Percentiles rank a stretch among this genome's conserved stretches.
Evolutionary conservation across 2,888 invertebrate species (phyloP).

Genomic region (Elysia crispata): DNA sequence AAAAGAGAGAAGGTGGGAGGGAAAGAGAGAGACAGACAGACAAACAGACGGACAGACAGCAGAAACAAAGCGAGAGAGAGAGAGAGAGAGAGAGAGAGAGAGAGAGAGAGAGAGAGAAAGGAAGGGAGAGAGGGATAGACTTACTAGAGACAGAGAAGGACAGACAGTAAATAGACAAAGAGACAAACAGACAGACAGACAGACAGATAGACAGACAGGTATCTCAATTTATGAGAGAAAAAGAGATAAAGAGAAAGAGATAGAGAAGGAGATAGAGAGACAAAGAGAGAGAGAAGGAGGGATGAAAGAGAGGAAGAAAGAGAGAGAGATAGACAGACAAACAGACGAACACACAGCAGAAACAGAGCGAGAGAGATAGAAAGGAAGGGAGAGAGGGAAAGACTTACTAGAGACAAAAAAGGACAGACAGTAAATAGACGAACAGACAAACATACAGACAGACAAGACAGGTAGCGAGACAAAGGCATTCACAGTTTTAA

Average conservation of each 20-base stretch:
- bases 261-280: background rate
- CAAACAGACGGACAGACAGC: slow-evolving; percentile 3
- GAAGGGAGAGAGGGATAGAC: slow-evolving; percentile 3
- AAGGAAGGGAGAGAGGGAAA: slow-evolving; percentile 11
- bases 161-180: background rate
- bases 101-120: background rate
- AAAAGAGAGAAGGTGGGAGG: background rate
- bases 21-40: background rate
- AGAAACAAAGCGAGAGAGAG: background rate
- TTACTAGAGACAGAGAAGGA: background rate
- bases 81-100: slow-evolving; percentile 35
- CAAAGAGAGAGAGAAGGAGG: slow-evolving; percentile 10
- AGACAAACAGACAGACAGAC: slow-evolving; percentile 2
- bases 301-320: slow-evolving; percentile 1
- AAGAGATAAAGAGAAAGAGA: slow-evolving; percentile 30
- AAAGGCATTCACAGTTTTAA: too few species aligned
- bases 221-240: slow-evolving; percentile 2
- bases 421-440: background rate
- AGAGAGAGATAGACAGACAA: slow-evolving; percentile 15
- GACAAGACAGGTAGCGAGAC: slow-evolving; percentile 20
- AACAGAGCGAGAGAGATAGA: slow-evolving; percentile 31
- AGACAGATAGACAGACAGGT: slow-evolving; percentile 16
- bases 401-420: background rate
- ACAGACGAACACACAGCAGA: background rate
- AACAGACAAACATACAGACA: slow-evolving; percentile 27